Evolutionary conservation across 2,113 vertebrate genomes (phyloP).

Genomic region (Tinamus guttatus): DNA sequence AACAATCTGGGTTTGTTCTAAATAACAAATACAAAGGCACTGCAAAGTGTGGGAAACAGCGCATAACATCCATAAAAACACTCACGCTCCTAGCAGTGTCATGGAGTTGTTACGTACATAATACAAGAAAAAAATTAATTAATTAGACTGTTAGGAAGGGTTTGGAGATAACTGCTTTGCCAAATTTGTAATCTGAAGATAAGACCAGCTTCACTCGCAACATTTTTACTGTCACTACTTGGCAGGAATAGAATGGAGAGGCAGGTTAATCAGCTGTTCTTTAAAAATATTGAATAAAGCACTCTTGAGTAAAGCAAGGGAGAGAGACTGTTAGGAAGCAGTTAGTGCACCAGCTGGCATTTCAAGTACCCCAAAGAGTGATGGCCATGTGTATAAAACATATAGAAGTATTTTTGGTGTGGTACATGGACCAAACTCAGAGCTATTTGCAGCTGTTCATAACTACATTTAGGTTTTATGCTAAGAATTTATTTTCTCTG

Average conservation of each 20-base stretch:
- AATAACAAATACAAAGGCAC: conserved; percentile 69
- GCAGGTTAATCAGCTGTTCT: neutral
- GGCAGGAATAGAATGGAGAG: neutral
- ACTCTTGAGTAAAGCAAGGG: neutral
- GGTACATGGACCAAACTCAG: neutral
- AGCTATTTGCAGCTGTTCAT: neutral
- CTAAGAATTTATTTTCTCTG: neutral
- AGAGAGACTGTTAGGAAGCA: neutral
- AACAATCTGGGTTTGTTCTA: conserved; percentile 67
- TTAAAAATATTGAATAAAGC: neutral
- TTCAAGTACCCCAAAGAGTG: neutral
- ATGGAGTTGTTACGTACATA: neutral
- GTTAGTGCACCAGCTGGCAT: neutral
- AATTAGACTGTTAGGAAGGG: neutral
- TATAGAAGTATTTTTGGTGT: neutral
- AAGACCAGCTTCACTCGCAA: neutral
- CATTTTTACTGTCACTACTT: neutral
- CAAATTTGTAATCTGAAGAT: conserved; percentile 17
- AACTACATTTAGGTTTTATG: neutral
- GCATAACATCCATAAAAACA: neutral
- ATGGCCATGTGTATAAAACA: neutral
- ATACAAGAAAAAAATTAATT: neutral
- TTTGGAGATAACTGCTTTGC: conserved; percentile 17
- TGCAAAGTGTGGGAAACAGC: conserved; percentile 72
- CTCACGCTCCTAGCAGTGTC: neutral